A percentile compares a stretch with the other conserved stretches of the same genome.
phyloP scores from a whole-genome alignment of 64 coral and sea anemone genomes.

The Dendrophyllia cribrosa region DNA sequence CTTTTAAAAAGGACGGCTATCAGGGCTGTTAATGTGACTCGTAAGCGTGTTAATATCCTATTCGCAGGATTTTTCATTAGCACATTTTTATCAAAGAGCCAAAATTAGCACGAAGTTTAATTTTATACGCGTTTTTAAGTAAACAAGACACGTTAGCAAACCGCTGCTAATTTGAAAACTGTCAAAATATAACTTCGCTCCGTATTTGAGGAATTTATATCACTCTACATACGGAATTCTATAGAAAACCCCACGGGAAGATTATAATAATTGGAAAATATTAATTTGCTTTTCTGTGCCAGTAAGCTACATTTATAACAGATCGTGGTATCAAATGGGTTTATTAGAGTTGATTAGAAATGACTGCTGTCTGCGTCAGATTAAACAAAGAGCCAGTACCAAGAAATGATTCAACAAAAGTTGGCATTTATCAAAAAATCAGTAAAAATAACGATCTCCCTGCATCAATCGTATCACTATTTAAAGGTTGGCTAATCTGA shows the following conservation, averaged over 20 bases:
- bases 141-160: conserved; percentile 30
- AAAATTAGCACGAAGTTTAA: background rate
- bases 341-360: background rate
- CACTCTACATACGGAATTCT: too few relatives aligned
- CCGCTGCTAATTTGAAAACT: conserved; percentile 18
- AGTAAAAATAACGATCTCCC: background rate
- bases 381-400: background rate
- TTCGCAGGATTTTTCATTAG: background rate
- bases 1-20: background rate
- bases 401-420: background rate
- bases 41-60: background rate
- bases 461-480: too few relatives aligned
- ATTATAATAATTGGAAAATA: background rate
- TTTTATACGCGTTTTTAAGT: background rate
- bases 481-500: too few relatives aligned
- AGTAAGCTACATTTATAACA: background rate
- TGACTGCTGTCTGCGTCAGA: background rate
- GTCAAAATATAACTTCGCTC: background rate
- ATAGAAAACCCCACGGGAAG: background rate
- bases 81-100: background rate
- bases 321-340: background rate
- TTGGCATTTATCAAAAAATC: background rate
- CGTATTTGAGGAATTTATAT: background rate
- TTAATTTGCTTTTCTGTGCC: background rate
- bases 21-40: background rate